Base-by-base conservation (phyloP, 2,113 vertebrate species). In the Alces alces region DNA sequence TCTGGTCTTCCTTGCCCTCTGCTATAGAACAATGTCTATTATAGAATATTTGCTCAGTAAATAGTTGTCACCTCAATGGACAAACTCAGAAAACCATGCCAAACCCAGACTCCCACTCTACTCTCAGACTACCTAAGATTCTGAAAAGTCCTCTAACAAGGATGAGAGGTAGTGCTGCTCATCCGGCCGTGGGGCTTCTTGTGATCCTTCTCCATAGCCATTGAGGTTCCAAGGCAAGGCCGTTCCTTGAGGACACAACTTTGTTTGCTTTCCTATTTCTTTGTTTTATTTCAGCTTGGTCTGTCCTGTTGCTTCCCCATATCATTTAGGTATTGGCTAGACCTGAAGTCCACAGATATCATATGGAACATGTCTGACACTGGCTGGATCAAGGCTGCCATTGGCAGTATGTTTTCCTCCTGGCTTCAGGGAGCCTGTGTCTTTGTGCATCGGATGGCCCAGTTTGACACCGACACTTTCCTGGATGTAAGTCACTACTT, bases 351-450 rank as follows among this genome's bases (percentile, higher is more conserved):
- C 30, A 98, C 98, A 28, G 99, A 99, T 61, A 94, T 99, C 78
- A 91, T 99, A 33, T 99, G 99, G 99, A 99, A 99, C 87, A 98
- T 98, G 43, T 98, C 99, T 0, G 99, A 99, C 89, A 98, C 99
- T 0, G 99, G 98, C 64, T 99, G 99, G 99, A 91, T 98, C 79
- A 99, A 99, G 78, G 98, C 98, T 5, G 98, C 99, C 36, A 92
- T 98, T 90, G 98, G 98, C 17, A 98, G 98, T 6, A 8, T 98
- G n/a, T 99, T 99, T 85, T 96, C 98, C 12, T 98, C 98, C 0
- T 99, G 99, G 99, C 98, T 98, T 61, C 97, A 97, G 36, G 99
- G 99, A 33, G 96, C 98, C 0, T 99, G 99, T 95, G 97, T 98
- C 66, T 99, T 99, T 93, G 97, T 96, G 54, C 99, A 98, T 79